Base-by-base conservation (phyloP, 1,140 invertebrate species). In the Physella acuta region DNA sequence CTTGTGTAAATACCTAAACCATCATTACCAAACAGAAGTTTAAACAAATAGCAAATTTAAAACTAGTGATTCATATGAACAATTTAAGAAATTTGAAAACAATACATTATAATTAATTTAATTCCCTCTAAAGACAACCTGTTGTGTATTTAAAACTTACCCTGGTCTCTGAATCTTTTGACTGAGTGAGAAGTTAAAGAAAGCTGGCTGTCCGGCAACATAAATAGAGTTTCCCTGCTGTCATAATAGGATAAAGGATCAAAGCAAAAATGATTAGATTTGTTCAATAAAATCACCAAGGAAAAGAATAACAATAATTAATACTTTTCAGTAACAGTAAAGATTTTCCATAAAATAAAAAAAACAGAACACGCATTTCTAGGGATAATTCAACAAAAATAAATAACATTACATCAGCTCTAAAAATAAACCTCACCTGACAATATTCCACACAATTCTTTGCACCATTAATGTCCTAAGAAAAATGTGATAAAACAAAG, bases 111-210 rank as follows among this genome's bases (percentile, higher is more conserved):
- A 49, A 49, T 49, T 11, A 49, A 8, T 49, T 49, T 20, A 20
- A 11, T 49, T 60, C n/a, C n/a, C n/a, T n/a, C n/a, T n/a, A n/a
- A n/a, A n/a, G n/a, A n/a, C n/a, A n/a, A n/a, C n/a, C n/a, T n/a
- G n/a, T n/a, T n/a, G n/a, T n/a, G n/a, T n/a, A n/a, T n/a, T n/a
- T n/a, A n/a, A n/a, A 26, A 60, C 75, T 70, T 59, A 82, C 81
- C 79, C 81, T 73, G 81, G 80, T 74, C 86, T 79, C 70, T 86
- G 82, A 59, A 87, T 87, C 66, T 78, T 82, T 67, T 85, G 79
- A 67, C 85, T 86, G 14, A 85, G 85, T 3, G 86, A 87, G 69
- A 78, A 87, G 71, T 87, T 87, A 75, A 87, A 86, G 55, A 82
- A 81, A 1, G 85, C 85, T 34, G 81, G 79, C 53, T 79, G 77